Conservation (phyloP, 1,140 invertebrate species). For the Bombus impatiens region DNA sequence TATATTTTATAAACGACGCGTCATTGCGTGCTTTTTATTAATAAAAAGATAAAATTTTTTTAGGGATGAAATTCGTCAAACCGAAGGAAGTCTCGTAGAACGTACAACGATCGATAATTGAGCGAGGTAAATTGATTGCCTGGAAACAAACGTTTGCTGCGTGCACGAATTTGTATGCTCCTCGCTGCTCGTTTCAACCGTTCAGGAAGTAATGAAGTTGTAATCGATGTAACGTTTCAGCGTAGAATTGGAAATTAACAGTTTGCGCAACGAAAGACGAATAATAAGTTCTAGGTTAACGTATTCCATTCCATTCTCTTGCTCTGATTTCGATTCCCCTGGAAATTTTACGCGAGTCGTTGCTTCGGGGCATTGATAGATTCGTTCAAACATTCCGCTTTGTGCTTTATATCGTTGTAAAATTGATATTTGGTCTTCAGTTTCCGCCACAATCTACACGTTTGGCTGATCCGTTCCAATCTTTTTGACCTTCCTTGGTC, state of each 20-base stretch:
- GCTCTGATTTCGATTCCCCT: neutral
- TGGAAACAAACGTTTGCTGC: conserved; percentile 13
- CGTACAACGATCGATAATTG: neutral
- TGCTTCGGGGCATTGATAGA: neutral
- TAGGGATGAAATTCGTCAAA: neutral
- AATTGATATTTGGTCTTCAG: too few species aligned
- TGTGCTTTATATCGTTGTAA: too few species aligned
- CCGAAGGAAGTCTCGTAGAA: neutral
- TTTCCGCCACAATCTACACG: too few species aligned
- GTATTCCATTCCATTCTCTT: neutral
- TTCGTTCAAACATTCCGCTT: neutral
- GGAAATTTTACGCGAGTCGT: neutral
- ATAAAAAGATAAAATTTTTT: neutral
- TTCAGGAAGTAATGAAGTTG: conserved; percentile 9
- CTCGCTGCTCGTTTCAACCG: conserved; percentile 1
- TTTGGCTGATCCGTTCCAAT: neutral
- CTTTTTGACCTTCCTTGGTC: neutral
- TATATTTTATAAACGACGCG: too few species aligned
- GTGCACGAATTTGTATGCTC: conserved; percentile 9
- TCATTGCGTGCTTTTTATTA: too few species aligned
- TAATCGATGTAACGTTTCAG: conserved; percentile 19
- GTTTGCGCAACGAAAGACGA: conserved; percentile 2
- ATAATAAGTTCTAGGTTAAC: conserved; percentile 1
- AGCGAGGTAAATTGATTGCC: conserved; percentile 17
- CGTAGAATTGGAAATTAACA: conserved; percentile 13